These are phyloP conservation scores for Mormyrus hasselquistii DNA, from an alignment of 2,797 vertebrate species.

Conservation along the genomic window DNA sequence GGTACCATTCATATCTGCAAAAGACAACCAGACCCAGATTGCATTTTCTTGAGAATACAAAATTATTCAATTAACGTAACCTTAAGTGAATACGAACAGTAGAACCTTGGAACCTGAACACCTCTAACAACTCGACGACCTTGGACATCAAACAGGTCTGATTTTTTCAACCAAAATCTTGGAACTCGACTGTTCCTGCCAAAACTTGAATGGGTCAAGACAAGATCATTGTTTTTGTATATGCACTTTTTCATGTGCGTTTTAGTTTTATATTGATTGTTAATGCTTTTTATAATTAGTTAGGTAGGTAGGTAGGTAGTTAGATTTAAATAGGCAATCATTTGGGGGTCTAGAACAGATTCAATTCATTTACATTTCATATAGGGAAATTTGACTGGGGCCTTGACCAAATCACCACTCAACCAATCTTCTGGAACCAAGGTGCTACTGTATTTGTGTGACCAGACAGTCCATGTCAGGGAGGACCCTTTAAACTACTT, in stretches of 20 bases:
- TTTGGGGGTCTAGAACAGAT: no score
- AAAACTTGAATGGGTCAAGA: neutral
- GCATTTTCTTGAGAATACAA: neutral
- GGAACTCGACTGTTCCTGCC: neutral
- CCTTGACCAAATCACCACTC: no score
- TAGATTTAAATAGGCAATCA: no score
- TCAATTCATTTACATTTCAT: no score
- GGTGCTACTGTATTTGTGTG: no score
- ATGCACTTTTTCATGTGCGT: neutral
- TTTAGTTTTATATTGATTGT: neutral
- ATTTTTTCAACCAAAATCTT: neutral
- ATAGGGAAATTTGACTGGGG: no score
- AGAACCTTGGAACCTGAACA: neutral
- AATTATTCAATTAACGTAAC: neutral
- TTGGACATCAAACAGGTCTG: neutral
- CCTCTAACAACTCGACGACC: neutral
- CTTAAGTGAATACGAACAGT: neutral
- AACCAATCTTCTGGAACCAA: no score
- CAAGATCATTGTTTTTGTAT: neutral
- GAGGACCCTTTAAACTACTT: no score
- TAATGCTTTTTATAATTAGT: no score
- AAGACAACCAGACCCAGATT: neutral
- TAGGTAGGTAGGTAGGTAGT: no score
- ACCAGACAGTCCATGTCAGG: no score
- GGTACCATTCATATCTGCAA: slow-evolving; percentile 45